Conservation (phyloP, 2,113 vertebrate genomes). For the Nettapus auritus region DNA sequence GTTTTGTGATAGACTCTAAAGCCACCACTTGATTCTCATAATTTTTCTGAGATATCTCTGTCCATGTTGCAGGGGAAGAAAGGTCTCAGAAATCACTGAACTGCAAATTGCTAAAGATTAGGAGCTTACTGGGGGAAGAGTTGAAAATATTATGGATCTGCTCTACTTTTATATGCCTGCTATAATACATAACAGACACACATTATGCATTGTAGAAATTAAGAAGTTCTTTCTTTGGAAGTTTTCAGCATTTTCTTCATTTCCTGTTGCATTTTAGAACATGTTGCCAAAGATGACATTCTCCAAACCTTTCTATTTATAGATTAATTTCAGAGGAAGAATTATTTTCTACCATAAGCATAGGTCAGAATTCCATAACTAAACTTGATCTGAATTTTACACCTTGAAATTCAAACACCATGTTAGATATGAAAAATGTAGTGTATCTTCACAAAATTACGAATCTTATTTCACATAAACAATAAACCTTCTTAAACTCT, state of each 20-base stretch:
- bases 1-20: neutral
- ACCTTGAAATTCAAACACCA: neutral
- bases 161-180: neutral
- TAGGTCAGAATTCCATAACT: neutral
- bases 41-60: neutral
- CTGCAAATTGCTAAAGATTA: conserved; percentile 5
- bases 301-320: neutral
- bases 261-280: neutral
- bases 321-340: neutral
- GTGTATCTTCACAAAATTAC: neutral
- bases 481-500: neutral
- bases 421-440: neutral
- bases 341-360: neutral
- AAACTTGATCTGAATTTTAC: neutral
- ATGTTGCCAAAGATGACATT: neutral
- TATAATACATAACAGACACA: neutral
- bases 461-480: neutral
- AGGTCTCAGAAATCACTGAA: neutral
- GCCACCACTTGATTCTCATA: neutral
- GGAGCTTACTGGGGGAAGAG: neutral
- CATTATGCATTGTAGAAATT: neutral
- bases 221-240: neutral
- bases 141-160: neutral
- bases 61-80: neutral
- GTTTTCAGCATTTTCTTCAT: neutral